Evolutionary conservation across 2,113 vertebrate genomes (phyloP), one percentile per base, ranked within the genome.

Genomic region (Poecilia latipinna): DNA sequence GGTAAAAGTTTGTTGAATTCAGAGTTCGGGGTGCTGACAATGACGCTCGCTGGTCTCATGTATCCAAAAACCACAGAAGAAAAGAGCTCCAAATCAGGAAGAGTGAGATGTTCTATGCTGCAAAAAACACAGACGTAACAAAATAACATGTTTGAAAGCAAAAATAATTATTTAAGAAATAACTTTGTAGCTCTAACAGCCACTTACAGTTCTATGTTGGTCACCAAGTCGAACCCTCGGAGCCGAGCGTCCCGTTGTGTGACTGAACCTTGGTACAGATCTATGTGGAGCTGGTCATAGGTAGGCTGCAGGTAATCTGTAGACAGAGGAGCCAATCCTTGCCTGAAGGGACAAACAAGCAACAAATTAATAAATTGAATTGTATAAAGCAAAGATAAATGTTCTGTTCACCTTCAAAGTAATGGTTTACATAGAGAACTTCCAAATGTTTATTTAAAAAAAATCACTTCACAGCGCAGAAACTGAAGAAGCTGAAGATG

Each of bases 21-120:
- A 3, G 90, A 94, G 88, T 99, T 99, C 26, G 98, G 98, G 66
- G 96, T 99, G 90, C 94, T 98, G 90, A 99, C 90, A 69, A 99
- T 94, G 3, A 96, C 91, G 3, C 92, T 85, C 4, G 73, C 75
- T 29, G 98, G 98, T 75, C 92, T 90, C 95, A 98, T 96, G 91
- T 96, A 97, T 68, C 96, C 97, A 90, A 99, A 99, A 35, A 99
- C 89, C 28, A 97, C 96, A 65, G 96, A 93, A 19, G 96, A 95
- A 89, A 99, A 97, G 65, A 71, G 90, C 80, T 94, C 89, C 68
- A 99, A 87, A 28, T 97, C 96, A 1, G 89, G 73, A 26, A 93
- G 86, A 42, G 95, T 91, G 83, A 99, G 90, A 77, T 99, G 98
- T 85, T 99, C 97, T 75, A 99, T 96, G 88, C 98, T 99, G 92